These are phyloP conservation scores for Xestia xanthographa DNA, from an alignment of 2,888 invertebrate species.

Conservation along the genomic window DNA sequence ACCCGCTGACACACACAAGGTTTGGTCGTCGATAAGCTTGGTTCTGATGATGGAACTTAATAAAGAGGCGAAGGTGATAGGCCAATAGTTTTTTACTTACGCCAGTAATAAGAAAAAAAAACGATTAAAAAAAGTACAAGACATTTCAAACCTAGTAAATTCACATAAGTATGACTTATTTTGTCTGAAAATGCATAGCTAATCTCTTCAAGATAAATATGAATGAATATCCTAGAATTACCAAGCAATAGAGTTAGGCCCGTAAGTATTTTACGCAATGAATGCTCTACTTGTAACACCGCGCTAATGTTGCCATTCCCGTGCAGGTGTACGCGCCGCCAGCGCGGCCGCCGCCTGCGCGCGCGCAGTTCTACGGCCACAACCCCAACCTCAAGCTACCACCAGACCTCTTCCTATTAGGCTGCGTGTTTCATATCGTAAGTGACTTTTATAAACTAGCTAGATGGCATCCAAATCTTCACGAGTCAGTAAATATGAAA, in stretches of 20 bases:
- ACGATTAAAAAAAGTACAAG: not conserved
- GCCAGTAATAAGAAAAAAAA: conserved; percentile 38
- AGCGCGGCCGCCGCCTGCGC: conserved; percentile 90
- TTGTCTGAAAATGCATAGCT: not conserved
- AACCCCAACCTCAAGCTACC: conserved; percentile 97
- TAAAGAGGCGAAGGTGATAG: not conserved
- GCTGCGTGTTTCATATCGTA: conserved; percentile 97
- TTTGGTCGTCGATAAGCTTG: not conserved
- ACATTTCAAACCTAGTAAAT: not conserved
- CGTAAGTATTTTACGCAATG: not conserved
- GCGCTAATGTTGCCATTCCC: not conserved
- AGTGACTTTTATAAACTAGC: conserved; percentile 63
- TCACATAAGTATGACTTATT: not conserved
- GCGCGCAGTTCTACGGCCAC: conserved; percentile 97
- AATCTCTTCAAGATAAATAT: not conserved
- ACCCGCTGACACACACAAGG: conserved; percentile 70
- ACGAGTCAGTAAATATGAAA: not conserved
- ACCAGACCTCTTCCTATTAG: conserved; percentile 96
- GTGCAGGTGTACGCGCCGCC: conserved; percentile 84
- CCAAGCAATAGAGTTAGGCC: not conserved
- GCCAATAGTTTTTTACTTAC: not conserved
- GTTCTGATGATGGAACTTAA: not conserved
- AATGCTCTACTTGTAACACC: not conserved
- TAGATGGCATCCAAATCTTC: not conserved
- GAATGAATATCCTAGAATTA: not conserved